Evolutionary conservation across 2,113 vertebrate genomes (phyloP).

Genomic region (Cyanistes caeruleus): DNA sequence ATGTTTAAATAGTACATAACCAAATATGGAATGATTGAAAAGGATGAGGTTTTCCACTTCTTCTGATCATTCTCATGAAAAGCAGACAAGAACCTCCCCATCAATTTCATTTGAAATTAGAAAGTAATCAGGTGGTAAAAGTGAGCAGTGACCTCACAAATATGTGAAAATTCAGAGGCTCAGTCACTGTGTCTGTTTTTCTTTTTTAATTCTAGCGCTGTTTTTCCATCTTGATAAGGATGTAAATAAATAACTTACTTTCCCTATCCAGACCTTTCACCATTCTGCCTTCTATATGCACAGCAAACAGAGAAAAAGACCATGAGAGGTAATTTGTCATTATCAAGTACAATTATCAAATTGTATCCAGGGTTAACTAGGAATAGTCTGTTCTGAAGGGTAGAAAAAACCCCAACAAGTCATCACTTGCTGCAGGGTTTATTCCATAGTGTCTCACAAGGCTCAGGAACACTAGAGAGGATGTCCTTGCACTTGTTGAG

Average conservation of each 20-base stretch:
- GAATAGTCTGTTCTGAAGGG: not conserved
- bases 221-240: not conserved
- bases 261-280: not conserved
- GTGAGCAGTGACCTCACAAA: not conserved
- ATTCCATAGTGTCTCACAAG: not conserved
- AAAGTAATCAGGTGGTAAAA: not conserved
- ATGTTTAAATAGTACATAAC: not conserved
- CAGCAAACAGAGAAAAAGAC: not conserved
- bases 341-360: not conserved
- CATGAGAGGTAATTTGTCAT: not conserved
- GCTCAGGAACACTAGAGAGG: not conserved
- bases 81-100: rapidly evolving
- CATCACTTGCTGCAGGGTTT: not conserved
- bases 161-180: not conserved
- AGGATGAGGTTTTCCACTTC: not conserved
- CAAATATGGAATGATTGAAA: not conserved
- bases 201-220: not conserved
- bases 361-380: not conserved
- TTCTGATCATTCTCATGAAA: not conserved
- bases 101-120: not conserved
- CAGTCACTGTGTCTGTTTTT: not conserved
- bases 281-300: not conserved
- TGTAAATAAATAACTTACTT: not conserved
- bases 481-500: not conserved
- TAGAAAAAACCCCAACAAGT: rapidly evolving